Conservation (phyloP, 2,888 invertebrate species). For the Malacosoma neustria region DNA sequence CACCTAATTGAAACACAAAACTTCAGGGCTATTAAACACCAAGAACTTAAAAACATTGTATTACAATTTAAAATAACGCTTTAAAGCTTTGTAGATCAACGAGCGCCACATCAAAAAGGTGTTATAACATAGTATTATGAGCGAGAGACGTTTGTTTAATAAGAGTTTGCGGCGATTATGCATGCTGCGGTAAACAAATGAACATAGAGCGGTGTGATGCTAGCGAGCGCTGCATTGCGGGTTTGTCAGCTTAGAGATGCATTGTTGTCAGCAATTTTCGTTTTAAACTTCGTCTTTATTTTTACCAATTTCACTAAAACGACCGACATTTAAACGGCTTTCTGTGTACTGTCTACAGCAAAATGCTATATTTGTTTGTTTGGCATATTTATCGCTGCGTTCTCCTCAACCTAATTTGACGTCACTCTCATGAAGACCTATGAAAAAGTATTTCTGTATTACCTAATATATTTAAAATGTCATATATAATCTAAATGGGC, state of each 20-base stretch:
- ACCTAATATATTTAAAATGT: not conserved
- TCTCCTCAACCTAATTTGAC: not conserved
- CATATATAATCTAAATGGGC: not conserved
- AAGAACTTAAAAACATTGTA: not conserved
- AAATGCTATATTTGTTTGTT: not conserved
- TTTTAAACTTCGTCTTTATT: not conserved
- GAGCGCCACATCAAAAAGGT: conserved; percentile 17
- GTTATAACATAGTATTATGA: conserved; percentile 20
- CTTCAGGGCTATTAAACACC: conserved; percentile 3
- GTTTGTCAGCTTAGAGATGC: conserved; percentile 47
- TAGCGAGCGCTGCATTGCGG: conserved; percentile 55
- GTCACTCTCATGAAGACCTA: not conserved
- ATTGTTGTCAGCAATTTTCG: conserved; percentile 27
- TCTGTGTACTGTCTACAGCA: not conserved
- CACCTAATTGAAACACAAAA: conserved; percentile 2
- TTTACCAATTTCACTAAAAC: not conserved
- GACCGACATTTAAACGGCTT: not conserved
- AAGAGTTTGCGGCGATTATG: conserved; percentile 30
- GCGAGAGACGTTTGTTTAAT: conserved; percentile 19
- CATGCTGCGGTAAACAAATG: conserved; percentile 42
- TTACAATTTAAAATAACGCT: conserved; percentile 1
- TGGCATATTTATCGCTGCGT: not conserved
- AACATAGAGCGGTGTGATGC: conserved; percentile 44
- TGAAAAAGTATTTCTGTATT: not conserved
- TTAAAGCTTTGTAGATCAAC: conserved; percentile 6